Base-by-base conservation (phyloP, 2,113 vertebrate genomes). In the Empidonax traillii region DNA sequence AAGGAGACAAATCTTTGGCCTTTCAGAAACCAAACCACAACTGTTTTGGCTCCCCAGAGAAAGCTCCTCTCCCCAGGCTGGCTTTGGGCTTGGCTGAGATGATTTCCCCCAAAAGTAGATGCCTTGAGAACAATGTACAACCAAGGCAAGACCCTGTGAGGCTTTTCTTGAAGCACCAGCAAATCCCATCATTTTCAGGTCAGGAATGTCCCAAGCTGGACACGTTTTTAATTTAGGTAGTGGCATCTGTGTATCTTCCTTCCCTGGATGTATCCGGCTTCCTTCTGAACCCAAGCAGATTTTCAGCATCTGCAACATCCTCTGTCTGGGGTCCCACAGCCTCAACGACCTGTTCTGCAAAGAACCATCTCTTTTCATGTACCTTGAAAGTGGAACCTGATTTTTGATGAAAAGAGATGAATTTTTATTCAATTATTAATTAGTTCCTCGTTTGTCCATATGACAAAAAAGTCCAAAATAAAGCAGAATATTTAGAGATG, bases 401-500 rank as follows among this genome's bases (percentile, higher is more conserved):
- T 41, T 52, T 74, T 75, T 56, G 15, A 77, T 93, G 91, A 91
- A 93, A 91, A 97, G 93, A 92, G 86, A 92, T 97, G 35, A 23
- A 5, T 52, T 87, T 53, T 59, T 12, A 73, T 37, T 63, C 2
- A 1, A 2, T 75, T 74, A 12, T 31, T 51, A 66, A 11, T 51
- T 22, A 61, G 30, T 47, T 28, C n/a, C 14, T 59, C 59, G 47
- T 93, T 87, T 89, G 95, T 92, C 49, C 61, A 4, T 49, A 23
- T 18, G 37, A 87, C 89, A 37, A 68, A 41, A 52, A 92, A 69
- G 93, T 89, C 95, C 93, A 94, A 96, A 94, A 96, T 90, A 92
- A 96, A 96, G 92, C 47, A 87, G 67, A 79, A 23, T 62, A 46
- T 67, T 77, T 81, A 52, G 47, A 80, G 47, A 17, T 61, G 23